Evolutionary conservation across 2,113 vertebrate species (phyloP).

Genomic region (Dissostichus mawsoni): DNA sequence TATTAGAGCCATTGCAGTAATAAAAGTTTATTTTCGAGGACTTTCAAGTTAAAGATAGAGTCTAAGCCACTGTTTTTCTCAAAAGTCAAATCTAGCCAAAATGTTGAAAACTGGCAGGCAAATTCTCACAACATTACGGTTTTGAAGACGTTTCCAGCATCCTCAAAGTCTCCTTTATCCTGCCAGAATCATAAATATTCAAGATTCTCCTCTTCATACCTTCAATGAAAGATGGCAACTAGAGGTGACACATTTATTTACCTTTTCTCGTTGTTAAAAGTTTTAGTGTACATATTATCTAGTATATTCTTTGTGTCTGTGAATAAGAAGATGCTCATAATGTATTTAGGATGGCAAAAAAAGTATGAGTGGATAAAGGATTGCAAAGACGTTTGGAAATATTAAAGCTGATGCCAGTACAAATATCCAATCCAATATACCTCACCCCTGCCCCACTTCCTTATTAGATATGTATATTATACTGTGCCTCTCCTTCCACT

Average conservation of each 20-base stretch:
- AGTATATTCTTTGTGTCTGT: not conserved
- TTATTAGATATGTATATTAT: conserved; percentile 1
- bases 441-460: not conserved
- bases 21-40: conserved; percentile 4
- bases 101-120: conserved; percentile 41
- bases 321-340: not conserved
- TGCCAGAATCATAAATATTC: conserved; percentile 48
- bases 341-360: not conserved
- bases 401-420: not conserved
- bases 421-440: not conserved
- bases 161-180: conserved; percentile 28
- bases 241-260: conserved; percentile 4
- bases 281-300: not conserved
- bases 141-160: conserved; percentile 41
- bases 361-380: not conserved
- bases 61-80: conserved; percentile 3
- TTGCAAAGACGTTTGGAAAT: not conserved
- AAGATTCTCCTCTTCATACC: conserved; percentile 4
- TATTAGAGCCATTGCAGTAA: not conserved
- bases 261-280: not conserved
- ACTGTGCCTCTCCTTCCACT: not conserved
- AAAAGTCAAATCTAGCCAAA: conserved; percentile 34
- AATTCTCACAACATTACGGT: conserved; percentile 34
- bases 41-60: conserved; percentile 22
- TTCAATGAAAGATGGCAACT: conserved; percentile 16